Evolutionary conservation across 2,888 invertebrate species (phyloP).

Genomic region (Macaria liturata): DNA sequence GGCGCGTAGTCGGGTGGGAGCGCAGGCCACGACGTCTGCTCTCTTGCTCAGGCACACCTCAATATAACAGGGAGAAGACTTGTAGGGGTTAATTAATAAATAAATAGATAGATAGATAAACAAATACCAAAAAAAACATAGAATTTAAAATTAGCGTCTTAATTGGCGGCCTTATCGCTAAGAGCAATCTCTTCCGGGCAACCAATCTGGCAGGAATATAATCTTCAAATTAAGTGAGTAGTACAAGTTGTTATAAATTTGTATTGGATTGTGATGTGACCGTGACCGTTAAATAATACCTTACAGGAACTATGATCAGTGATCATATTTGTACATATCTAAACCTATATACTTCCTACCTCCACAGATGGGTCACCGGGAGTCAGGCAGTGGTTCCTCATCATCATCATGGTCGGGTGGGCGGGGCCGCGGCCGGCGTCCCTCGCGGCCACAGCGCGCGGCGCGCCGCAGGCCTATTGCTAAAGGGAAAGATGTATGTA

Average conservation of each 20-base stretch:
- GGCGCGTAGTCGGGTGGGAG: conserved; percentile 93
- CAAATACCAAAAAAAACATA: too few relatives aligned
- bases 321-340: too few relatives aligned
- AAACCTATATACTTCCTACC: neutral
- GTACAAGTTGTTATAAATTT: too few relatives aligned
- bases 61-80: conserved; percentile 99
- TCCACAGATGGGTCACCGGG: conserved; percentile 64
- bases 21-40: conserved; percentile 94
- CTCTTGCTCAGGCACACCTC: conserved; percentile 98
- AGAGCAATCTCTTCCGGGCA: too few relatives aligned
- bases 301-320: too few relatives aligned
- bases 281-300: too few relatives aligned
- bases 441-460: conserved; percentile 56
- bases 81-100: conserved; percentile 99
- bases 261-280: too few relatives aligned
- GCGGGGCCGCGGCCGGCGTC: conserved; percentile 50
- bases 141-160: too few relatives aligned
- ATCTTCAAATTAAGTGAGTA: too few relatives aligned
- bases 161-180: too few relatives aligned
- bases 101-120: too few relatives aligned
- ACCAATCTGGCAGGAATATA: too few relatives aligned
- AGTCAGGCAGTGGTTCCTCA: conserved; percentile 64
- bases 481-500: conserved; percentile 69
- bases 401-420: conserved; percentile 71
- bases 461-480: conserved; percentile 62